Percentiles rank a stretch among this genome's conserved stretches.
Evolutionary conservation across 2,797 vertebrate genomes (phyloP).

Genomic region (Jordanella pulchra): DNA sequence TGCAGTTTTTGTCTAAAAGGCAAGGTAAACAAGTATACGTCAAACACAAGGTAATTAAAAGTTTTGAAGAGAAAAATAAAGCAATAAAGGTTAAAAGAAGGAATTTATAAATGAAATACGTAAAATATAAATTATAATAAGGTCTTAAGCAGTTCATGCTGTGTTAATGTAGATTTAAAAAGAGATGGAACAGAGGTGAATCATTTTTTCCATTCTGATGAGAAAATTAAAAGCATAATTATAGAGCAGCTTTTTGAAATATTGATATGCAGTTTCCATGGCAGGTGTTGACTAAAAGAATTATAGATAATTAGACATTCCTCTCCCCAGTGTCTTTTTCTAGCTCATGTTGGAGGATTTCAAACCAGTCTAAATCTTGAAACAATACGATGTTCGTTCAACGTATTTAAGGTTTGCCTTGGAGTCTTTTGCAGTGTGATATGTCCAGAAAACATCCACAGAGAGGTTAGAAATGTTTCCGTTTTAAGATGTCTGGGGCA

Average conservation of each 20-base stretch:
- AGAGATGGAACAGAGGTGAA: neutral
- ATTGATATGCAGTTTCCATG: no score
- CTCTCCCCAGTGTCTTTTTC: neutral
- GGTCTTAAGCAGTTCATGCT: neutral
- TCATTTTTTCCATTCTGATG: neutral
- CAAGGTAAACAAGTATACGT: neutral
- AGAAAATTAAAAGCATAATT: neutral
- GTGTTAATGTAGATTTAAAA: neutral
- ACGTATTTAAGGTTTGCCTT: neutral
- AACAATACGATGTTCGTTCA: neutral
- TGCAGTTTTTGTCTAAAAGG: conserved; percentile 3
- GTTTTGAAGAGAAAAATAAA: no score
- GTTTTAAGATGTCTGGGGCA: neutral
- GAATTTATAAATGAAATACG: neutral
- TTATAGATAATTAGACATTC: no score
- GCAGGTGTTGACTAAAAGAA: no score
- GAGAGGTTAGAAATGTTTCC: neutral
- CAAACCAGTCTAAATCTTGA: neutral
- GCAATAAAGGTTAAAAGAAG: neutral
- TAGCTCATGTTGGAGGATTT: neutral
- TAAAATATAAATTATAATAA: no score
- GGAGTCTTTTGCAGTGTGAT: neutral
- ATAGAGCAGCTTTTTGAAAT: neutral
- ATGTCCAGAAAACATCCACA: neutral
- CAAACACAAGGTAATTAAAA: conserved; percentile 1